Percentiles rank a stretch among this genome's conserved stretches.
Evolutionary conservation across 2,113 vertebrate genomes (phyloP).

Genomic region (Solea solea): DNA sequence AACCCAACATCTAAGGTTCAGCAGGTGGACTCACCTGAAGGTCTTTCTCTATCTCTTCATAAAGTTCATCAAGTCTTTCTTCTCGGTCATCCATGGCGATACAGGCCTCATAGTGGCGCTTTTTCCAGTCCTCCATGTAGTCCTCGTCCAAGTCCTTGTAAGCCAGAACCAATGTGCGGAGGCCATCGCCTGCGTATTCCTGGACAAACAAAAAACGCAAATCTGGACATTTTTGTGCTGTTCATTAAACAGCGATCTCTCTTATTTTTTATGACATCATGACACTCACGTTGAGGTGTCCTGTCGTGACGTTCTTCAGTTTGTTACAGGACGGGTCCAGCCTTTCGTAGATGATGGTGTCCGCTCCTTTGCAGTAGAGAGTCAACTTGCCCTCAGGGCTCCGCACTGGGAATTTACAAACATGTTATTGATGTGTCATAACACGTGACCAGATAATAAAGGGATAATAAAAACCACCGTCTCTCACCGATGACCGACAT

Average conservation of each 20-base stretch:
- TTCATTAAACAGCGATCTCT: not conserved
- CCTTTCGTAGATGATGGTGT: slow-evolving; percentile 90
- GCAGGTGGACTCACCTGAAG: slow-evolving; percentile 80
- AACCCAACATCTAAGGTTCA: not conserved
- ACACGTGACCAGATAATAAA: not conserved
- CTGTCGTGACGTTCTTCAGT: slow-evolving; percentile 84
- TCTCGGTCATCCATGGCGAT: slow-evolving; percentile 85
- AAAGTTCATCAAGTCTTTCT: slow-evolving; percentile 82
- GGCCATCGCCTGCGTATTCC: slow-evolving; percentile 92
- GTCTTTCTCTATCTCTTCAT: slow-evolving; percentile 92
- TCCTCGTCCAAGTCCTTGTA: slow-evolving; percentile 86
- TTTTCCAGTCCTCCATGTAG: slow-evolving; percentile 83
- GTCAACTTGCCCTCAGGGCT: slow-evolving; percentile 85
- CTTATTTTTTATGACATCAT: too few relatives aligned
- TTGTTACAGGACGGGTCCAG: slow-evolving; percentile 83
- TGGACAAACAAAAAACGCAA: not conserved
- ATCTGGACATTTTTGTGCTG: not conserved
- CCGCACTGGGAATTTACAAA: slow-evolving; percentile 75
- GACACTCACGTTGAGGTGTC: slow-evolving; percentile 89
- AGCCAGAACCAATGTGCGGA: slow-evolving; percentile 90
- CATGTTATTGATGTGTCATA: not conserved
- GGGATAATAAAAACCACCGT: not conserved
- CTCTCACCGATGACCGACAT: slow-evolving; percentile 94
- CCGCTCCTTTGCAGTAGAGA: slow-evolving; percentile 95
- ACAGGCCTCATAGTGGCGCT: slow-evolving; percentile 87